Evolutionary conservation across 2,888 invertebrate genomes (phyloP).

Genomic region (Anthophora plumipes): DNA sequence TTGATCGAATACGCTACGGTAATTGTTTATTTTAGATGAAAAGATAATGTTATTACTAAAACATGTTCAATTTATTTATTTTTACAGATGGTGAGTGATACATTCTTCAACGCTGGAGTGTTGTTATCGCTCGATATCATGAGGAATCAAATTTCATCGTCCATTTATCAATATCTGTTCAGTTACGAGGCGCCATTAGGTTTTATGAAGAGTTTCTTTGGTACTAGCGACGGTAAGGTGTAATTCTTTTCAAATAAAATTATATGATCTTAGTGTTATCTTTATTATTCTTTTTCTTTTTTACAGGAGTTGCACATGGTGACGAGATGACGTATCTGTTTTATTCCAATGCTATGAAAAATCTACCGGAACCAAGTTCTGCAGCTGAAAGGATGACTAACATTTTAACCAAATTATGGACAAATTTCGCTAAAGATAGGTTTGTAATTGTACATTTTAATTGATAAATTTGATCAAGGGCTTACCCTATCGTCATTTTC

Average conservation of each 20-base stretch:
- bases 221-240: slow-evolving; percentile 70
- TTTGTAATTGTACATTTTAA: slow-evolving; percentile 66
- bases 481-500: slow-evolving; percentile 48
- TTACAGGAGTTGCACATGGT: slow-evolving; percentile 84
- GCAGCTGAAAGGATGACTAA: slow-evolving; percentile 80
- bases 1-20: slow-evolving; percentile 59
- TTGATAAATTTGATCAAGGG: not conserved
- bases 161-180: slow-evolving; percentile 79
- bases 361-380: slow-evolving; percentile 80
- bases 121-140: slow-evolving; percentile 74
- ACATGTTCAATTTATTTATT: not conserved
- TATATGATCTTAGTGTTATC: not conserved
- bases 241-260: not conserved
- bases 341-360: slow-evolving; percentile 81
- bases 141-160: slow-evolving; percentile 71
- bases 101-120: slow-evolving; percentile 66
- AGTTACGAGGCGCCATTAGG: slow-evolving; percentile 75
- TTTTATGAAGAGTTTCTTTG: slow-evolving; percentile 75
- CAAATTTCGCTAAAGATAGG: slow-evolving; percentile 85
- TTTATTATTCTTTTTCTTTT: not conserved
- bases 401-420: slow-evolving; percentile 84
- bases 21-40: not conserved
- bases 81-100: slow-evolving; percentile 76
- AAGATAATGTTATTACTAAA: not conserved
- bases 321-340: slow-evolving; percentile 86